A percentile compares a stretch with the other conserved stretches of the same genome.
Evolutionary conservation across 2,797 vertebrate genomes (phyloP).

Genomic region (Halcyon badia): DNA sequence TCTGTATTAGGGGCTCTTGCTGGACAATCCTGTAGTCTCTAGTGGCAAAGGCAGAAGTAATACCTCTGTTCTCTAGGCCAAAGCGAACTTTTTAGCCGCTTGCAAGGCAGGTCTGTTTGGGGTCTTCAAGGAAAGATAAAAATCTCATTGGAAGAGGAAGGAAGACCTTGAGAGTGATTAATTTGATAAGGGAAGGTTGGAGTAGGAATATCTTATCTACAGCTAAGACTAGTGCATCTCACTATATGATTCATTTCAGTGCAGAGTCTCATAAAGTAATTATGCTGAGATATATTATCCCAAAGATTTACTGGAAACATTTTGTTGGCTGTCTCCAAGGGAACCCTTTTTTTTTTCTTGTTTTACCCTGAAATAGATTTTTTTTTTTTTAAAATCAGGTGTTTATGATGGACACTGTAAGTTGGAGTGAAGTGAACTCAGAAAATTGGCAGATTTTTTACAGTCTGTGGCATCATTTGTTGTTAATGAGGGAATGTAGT

Average conservation of each 20-base stretch:
- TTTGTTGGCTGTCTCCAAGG: not conserved
- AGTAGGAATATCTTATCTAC: not conserved
- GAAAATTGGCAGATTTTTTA: slow-evolving; percentile 41
- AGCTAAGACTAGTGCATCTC: not conserved
- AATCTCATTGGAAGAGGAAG: not conserved
- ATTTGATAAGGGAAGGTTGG: not conserved
- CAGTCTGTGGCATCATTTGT: slow-evolving; percentile 11
- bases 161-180: not conserved
- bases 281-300: not conserved
- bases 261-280: not conserved
- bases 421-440: not conserved
- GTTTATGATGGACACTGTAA: not conserved
- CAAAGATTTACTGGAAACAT: not conserved
- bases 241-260: not conserved
- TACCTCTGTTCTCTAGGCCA: not conserved
- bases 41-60: not conserved
- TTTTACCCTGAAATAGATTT: not conserved
- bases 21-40: not conserved
- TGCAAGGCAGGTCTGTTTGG: not conserved
- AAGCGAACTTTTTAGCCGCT: not conserved
- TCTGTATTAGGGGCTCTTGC: not conserved
- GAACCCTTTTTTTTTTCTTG: not conserved
- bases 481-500: slow-evolving; percentile 41
- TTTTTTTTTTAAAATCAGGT: not conserved
- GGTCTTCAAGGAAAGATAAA: not conserved